phyloP scores from a whole-genome alignment of 2,113 vertebrate species.

The Todiramphus chloris region DNA sequence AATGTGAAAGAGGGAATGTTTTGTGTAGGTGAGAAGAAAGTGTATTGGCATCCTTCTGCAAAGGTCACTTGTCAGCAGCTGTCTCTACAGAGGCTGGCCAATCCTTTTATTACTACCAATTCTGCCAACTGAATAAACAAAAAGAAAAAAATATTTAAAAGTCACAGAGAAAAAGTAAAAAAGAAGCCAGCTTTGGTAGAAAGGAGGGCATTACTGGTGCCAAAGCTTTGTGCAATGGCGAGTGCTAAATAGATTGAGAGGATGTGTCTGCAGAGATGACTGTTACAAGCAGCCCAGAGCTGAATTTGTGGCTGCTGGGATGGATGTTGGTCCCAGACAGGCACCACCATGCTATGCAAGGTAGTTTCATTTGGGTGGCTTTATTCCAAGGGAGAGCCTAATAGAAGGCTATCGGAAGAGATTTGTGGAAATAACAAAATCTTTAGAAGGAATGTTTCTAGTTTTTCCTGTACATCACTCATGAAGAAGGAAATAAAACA shows the following conservation, averaged over 20 bases:
- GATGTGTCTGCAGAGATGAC: neutral
- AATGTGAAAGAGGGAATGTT: neutral
- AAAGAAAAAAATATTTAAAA: neutral
- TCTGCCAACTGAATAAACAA: neutral
- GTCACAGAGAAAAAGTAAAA: neutral
- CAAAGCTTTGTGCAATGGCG: neutral
- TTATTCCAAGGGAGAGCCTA: neutral
- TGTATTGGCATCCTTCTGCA: neutral
- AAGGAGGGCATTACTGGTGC: neutral
- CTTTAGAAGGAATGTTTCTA: neutral
- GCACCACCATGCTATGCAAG: fast-evolving
- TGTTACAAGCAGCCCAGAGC: neutral
- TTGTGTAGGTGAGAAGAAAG: neutral
- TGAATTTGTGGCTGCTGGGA: neutral
- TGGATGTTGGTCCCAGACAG: neutral
- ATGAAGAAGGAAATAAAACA: neutral
- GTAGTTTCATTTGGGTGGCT: neutral
- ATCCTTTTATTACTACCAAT: neutral
- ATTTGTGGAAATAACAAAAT: neutral
- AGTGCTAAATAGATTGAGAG: neutral
- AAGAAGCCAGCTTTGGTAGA: neutral
- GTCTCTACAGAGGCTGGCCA: neutral
- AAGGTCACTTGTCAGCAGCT: neutral
- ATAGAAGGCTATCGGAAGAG: neutral
- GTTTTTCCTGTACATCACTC: neutral